A percentile compares a stretch with the other conserved stretches of the same genome.
These are phyloP conservation scores for Phyllotreta striolata DNA, from an alignment of 2,888 invertebrate genomes.

Conservation along the genomic window DNA sequence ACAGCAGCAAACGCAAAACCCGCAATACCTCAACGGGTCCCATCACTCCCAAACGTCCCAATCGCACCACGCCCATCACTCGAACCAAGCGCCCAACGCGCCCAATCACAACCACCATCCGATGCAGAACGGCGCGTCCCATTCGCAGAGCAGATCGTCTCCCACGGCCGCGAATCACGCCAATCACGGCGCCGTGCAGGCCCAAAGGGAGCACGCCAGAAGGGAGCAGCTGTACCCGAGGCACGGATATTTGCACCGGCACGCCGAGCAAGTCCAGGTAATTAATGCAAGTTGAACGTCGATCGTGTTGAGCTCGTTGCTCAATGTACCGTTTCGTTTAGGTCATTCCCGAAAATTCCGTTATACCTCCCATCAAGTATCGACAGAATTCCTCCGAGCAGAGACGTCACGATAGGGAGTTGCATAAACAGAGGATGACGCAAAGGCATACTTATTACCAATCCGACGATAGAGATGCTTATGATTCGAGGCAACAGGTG, in stretches of 20 bases:
- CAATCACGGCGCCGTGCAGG: constrained; percentile 23
- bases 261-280: constrained; percentile 60
- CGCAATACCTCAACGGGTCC: constrained; percentile 34
- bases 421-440: constrained; percentile 66
- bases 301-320: too few species aligned
- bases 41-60: constrained; percentile 12
- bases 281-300: constrained; percentile 4
- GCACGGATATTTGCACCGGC: constrained; percentile 58
- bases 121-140: constrained; percentile 6
- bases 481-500: constrained; percentile 57
- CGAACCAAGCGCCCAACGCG: background rate
- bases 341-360: constrained; percentile 59
- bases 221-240: constrained; percentile 56
- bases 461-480: constrained; percentile 64
- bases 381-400: constrained; percentile 53
- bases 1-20: constrained; percentile 30
- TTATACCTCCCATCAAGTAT: constrained; percentile 55
- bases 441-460: constrained; percentile 69
- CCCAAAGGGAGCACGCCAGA: constrained; percentile 41
- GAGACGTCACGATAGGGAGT: constrained; percentile 55
- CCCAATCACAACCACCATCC: constrained; percentile 6
- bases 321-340: constrained; percentile 19
- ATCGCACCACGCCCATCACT: background rate
- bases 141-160: constrained; percentile 24
- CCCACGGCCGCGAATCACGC: constrained; percentile 24